Conservation (phyloP, 37 sponge, comb jelly and placozoan genomes). For the Agelas oroides region DNA sequence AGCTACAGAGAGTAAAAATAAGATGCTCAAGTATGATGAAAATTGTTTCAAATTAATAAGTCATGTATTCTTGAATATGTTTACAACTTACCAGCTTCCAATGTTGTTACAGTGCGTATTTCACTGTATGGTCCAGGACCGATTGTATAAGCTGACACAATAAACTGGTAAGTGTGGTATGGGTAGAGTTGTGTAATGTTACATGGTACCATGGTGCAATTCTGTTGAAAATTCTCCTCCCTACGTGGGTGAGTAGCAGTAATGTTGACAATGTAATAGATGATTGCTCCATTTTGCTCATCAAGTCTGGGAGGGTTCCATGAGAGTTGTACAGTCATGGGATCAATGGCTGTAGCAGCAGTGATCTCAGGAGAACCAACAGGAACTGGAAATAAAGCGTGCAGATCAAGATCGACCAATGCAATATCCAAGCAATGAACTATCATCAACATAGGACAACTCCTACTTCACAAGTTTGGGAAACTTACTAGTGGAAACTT, state of each 20-base stretch:
- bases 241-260: too few species aligned
- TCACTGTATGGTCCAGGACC: slow-evolving; percentile 40
- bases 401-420: too few species aligned
- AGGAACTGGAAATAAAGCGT: too few species aligned
- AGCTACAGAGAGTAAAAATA: too few species aligned
- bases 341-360: background rate
- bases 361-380: too few species aligned
- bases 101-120: background rate
- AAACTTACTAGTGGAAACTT: too few species aligned
- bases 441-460: too few species aligned
- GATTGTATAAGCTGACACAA: slow-evolving; percentile 27
- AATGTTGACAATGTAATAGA: slow-evolving; percentile 8
- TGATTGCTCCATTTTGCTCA: slow-evolving; percentile 33
- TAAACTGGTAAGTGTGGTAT: slow-evolving; percentile 31
- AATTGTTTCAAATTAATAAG: too few species aligned
- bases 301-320: slow-evolving; percentile 30
- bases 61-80: background rate
- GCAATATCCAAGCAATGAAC: too few species aligned
- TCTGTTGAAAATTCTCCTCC: background rate
- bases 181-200: slow-evolving; percentile 15
- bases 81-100: slow-evolving; percentile 42
- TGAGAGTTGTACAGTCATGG: background rate
- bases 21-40: too few species aligned
- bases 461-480: too few species aligned
- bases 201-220: background rate